These are phyloP conservation scores for Muscidifurax raptorellus DNA, from an alignment of 1,140 invertebrate species.

Conservation along the genomic window DNA sequence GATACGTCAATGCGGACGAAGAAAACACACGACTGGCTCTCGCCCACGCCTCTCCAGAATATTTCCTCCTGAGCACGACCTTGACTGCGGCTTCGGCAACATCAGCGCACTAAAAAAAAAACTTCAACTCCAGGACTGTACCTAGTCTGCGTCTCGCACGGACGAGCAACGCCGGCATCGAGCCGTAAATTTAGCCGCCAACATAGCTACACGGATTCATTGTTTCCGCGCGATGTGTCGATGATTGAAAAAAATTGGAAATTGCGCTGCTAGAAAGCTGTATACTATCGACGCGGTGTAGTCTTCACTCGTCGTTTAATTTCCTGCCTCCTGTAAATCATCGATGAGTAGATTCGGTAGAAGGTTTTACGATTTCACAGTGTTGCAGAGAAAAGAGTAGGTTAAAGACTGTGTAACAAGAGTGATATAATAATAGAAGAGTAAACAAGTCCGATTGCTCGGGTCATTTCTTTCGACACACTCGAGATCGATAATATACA, in stretches of 20 bases:
- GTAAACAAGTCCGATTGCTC: neutral
- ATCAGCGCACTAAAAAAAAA: neutral
- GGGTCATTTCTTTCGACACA: too few relatives aligned
- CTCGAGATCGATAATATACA: too few relatives aligned
- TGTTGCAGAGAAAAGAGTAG: neutral
- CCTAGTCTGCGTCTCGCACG: neutral
- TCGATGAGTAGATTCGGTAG: too few relatives aligned
- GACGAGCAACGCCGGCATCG: neutral
- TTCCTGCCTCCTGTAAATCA: too few relatives aligned
- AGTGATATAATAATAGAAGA: neutral
- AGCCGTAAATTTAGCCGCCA: neutral
- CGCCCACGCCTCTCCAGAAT: neutral
- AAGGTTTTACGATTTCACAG: neutral
- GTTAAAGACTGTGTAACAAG: neutral
- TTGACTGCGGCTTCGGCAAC: neutral
- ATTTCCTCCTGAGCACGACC: neutral
- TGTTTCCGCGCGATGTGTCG: conserved; percentile 11
- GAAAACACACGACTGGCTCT: neutral
- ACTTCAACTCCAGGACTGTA: neutral
- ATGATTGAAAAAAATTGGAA: conserved; percentile 36
- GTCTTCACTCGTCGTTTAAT: too few relatives aligned
- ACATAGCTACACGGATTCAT: neutral
- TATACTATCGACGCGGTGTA: neutral
- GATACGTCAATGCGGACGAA: neutral
- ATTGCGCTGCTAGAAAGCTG: neutral